phyloP scores from a whole-genome alignment of 1,140 invertebrate species.

The Sesamia nonagrioides region DNA sequence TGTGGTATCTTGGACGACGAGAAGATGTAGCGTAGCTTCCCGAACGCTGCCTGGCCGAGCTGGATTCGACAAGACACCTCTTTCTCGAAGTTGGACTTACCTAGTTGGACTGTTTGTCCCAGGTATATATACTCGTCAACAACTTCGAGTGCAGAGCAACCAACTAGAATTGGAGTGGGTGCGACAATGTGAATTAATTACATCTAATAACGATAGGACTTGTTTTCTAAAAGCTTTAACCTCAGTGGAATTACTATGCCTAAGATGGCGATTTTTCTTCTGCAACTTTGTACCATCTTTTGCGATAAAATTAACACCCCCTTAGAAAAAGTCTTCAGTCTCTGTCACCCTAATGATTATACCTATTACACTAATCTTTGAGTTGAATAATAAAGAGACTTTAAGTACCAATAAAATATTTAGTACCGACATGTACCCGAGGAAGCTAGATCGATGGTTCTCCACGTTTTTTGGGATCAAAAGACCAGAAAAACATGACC shows the following conservation, averaged over 20 bases:
- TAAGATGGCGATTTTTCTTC: neutral
- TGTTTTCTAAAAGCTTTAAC: constrained; percentile 28
- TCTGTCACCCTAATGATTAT: constrained; percentile 77
- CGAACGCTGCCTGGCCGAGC: no score
- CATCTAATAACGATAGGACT: neutral
- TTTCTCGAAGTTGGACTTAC: no score
- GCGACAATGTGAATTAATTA: constrained; percentile 20
- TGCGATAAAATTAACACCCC: constrained; percentile 44
- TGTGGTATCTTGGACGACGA: no score
- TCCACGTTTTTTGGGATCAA: constrained; percentile 71
- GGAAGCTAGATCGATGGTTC: constrained; percentile 70
- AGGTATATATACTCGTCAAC: no score
- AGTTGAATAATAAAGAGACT: constrained; percentile 78
- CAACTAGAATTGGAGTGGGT: no score
- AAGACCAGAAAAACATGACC: constrained; percentile 65
- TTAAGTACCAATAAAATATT: constrained; percentile 86
- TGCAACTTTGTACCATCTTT: constrained; percentile 36
- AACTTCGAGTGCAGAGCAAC: no score
- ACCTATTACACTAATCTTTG: constrained; percentile 81
- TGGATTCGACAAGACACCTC: no score
- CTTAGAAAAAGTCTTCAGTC: constrained; percentile 65
- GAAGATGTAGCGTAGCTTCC: no score
- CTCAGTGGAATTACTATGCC: neutral
- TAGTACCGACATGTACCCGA: constrained; percentile 73
- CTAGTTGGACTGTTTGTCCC: no score